Percentiles rank a stretch among this genome's conserved stretches.
Conservation (phyloP, 2,113 vertebrate species). For the Hippocampus guttulatus region DNA sequence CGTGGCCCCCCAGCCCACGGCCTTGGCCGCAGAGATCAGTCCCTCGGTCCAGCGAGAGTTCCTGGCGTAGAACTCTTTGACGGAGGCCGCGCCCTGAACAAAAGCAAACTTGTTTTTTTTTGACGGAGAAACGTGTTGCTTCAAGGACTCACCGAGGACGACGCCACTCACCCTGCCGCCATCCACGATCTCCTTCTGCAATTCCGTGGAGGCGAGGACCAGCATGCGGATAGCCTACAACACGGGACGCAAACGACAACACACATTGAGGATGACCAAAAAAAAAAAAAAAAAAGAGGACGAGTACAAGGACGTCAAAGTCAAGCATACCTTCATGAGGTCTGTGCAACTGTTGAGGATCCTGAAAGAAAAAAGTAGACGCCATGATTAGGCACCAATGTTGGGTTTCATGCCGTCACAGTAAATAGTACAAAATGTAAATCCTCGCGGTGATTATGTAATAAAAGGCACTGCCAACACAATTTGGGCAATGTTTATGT, state of each 20-base stretch:
- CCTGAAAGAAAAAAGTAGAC: conserved; percentile 56
- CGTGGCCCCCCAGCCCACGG: conserved; percentile 95
- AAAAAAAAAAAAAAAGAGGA: not conserved
- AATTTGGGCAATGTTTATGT: too few species aligned
- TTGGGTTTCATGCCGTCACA: too few species aligned
- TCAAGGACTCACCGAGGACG: not conserved
- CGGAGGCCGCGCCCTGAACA: conserved; percentile 84
- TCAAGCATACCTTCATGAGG: conserved; percentile 86
- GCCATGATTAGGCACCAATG: too few species aligned
- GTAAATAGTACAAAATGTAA: not conserved
- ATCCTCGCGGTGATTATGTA: too few species aligned
- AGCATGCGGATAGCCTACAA: conserved; percentile 87
- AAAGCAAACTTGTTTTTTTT: conserved; percentile 4
- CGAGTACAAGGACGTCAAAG: not conserved
- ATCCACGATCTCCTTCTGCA: conserved; percentile 97
- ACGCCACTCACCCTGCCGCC: conserved; percentile 81
- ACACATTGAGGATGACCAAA: not conserved
- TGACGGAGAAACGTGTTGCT: not conserved
- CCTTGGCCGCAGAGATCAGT: conserved; percentile 96
- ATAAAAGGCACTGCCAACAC: not conserved
- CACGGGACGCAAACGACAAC: conserved; percentile 6
- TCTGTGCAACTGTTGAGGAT: conserved; percentile 92
- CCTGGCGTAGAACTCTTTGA: conserved; percentile 93
- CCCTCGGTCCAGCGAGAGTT: conserved; percentile 98
- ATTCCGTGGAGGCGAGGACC: conserved; percentile 83